Percentiles rank a stretch among this genome's conserved stretches.
Conservation (phyloP, 1,140 invertebrate species). For the Conus betulinus region DNA sequence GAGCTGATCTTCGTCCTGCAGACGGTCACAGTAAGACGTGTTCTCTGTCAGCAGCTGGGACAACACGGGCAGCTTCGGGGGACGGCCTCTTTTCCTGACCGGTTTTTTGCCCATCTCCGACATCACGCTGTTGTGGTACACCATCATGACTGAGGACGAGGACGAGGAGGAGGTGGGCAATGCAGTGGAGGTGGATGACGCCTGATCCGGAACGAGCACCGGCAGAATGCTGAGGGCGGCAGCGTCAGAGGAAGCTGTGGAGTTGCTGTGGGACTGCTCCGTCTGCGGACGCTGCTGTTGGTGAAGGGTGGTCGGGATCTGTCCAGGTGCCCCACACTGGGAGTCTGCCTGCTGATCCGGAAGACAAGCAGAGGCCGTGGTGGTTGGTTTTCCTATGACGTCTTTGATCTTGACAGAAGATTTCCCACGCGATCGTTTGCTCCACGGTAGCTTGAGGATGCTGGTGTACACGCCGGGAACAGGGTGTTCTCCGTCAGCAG, state of each 20-base stretch:
- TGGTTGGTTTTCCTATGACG: constrained; percentile 25
- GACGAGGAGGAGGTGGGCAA: constrained; percentile 26
- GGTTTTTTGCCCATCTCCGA: constrained; percentile 57
- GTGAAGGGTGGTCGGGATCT: not conserved
- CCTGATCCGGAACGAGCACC: constrained; percentile 8
- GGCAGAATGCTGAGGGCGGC: constrained; percentile 31
- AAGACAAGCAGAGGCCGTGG: not conserved
- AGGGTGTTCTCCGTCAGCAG: constrained; percentile 66
- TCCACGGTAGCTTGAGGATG: constrained; percentile 69
- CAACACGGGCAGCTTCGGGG: constrained; percentile 64
- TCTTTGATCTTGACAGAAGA: constrained; percentile 39
- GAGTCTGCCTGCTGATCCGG: not conserved
- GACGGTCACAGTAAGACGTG: constrained; percentile 22
- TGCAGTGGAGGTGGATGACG: not conserved
- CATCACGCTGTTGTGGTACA: constrained; percentile 58
- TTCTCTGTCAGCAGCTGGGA: constrained; percentile 58
- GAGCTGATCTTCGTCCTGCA: not conserved
- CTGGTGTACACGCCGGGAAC: constrained; percentile 69
- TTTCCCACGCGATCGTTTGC: constrained; percentile 61
- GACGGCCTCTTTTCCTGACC: constrained; percentile 61
- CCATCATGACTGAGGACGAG: constrained; percentile 62
- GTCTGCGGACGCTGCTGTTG: not conserved
- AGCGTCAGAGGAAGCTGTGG: constrained; percentile 24
- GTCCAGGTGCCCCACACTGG: not conserved
- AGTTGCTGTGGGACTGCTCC: not conserved